Conservation (phyloP, 2,797 vertebrate genomes). For the Tragelaphus oryx region DNA sequence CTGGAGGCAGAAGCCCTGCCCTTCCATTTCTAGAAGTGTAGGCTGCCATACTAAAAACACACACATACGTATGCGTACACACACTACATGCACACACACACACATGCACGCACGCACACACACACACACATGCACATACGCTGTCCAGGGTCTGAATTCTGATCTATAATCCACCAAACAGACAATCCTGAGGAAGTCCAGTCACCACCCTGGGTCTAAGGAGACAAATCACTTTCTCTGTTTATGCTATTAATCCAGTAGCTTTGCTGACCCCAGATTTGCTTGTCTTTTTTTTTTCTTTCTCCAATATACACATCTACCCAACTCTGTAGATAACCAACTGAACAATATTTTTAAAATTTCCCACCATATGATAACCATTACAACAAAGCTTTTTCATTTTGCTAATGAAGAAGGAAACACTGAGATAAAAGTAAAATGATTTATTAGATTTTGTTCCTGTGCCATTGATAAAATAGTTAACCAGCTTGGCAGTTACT, state of each 20-base stretch:
- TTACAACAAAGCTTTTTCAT: conserved; percentile 66
- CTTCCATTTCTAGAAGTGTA: not conserved
- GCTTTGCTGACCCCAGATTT: not conserved
- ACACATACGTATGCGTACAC: not conserved
- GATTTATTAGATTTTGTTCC: conserved; percentile 78
- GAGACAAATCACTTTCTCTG: conserved; percentile 8
- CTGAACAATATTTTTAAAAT: conserved; percentile 36
- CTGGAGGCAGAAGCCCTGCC: not conserved
- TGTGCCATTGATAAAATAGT: conserved; percentile 73
- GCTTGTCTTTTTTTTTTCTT: not conserved
- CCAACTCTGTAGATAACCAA: conserved; percentile 50
- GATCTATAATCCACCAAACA: not conserved
- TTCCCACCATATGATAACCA: conserved; percentile 66
- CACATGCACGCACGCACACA: not conserved
- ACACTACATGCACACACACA: not conserved
- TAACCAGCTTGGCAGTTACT: conserved; percentile 71
- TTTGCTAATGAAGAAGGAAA: conserved; percentile 79
- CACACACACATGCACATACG: not conserved
- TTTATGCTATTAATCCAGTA: conserved; percentile 15
- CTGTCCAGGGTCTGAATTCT: not conserved
- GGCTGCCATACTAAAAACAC: not conserved
- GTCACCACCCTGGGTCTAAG: not conserved
- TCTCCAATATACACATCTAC: not conserved
- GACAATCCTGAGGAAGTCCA: not conserved
- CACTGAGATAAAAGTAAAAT: conserved; percentile 77